A percentile compares a stretch with the other conserved stretches of the same genome.
Conservation (phyloP, 1,140 invertebrate species). For the Drosophila tsacasi region DNA sequence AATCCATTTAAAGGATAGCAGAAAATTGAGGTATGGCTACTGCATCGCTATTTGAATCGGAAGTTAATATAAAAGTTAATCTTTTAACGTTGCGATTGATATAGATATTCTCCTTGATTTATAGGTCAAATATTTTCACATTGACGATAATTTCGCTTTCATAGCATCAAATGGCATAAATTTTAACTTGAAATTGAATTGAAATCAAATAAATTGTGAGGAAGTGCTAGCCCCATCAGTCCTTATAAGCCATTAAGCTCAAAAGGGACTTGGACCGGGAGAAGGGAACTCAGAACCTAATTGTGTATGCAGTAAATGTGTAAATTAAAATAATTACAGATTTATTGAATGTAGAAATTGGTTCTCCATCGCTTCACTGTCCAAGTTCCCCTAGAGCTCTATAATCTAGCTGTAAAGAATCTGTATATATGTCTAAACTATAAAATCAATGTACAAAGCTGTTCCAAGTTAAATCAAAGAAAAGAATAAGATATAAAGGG, state of each 20-base stretch:
- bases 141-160: no score
- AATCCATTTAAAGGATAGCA: background rate
- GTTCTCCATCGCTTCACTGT: background rate
- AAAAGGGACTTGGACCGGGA: constrained; percentile 1
- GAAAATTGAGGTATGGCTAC: no score
- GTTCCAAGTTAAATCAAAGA: constrained; percentile 45
- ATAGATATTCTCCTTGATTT: no score
- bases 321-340: background rate
- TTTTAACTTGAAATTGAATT: background rate
- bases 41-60: no score
- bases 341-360: background rate
- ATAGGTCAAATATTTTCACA: no score
- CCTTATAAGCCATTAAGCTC: constrained; percentile 11
- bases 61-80: no score
- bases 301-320: constrained; percentile 2
- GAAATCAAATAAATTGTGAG: background rate
- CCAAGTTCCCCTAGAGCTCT: constrained; percentile 16
- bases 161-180: no score
- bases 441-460: constrained; percentile 66
- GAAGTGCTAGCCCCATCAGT: background rate
- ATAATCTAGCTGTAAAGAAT: constrained; percentile 11
- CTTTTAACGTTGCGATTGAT: no score
- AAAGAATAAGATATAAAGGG: constrained; percentile 13
- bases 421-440: constrained; percentile 40
- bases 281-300: background rate